These are phyloP conservation scores for Hermaeophaga mercurialis DNA, from an alignment of 2,888 invertebrate species.

Conservation along the genomic window DNA sequence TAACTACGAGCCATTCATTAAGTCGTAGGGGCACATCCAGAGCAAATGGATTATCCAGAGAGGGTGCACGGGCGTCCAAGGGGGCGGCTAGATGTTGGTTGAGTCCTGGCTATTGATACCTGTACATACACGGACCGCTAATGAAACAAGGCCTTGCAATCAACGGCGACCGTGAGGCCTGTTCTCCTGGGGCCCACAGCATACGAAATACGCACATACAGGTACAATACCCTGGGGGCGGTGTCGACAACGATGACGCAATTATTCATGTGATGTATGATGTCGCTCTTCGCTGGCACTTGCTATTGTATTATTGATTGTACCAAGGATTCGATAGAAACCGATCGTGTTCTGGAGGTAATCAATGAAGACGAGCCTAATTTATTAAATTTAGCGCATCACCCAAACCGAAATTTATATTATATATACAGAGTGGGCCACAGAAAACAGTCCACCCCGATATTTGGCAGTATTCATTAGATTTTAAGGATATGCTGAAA, in stretches of 20 bases:
- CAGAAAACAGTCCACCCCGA: too few species aligned
- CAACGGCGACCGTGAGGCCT: conserved; percentile 39
- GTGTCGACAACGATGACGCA: conserved; percentile 33
- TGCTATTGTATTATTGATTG: conserved; percentile 30
- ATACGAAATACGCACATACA: conserved; percentile 41
- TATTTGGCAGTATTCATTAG: too few species aligned
- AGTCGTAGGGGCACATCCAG: too few species aligned
- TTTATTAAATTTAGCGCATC: neutral
- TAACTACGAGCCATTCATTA: conserved; percentile 13
- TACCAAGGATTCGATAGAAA: conserved; percentile 10
- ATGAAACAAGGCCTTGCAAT: conserved; percentile 58
- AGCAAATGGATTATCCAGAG: conserved; percentile 2
- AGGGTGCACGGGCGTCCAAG: neutral
- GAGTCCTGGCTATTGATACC: conserved; percentile 33
- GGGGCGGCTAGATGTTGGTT: conserved; percentile 13
- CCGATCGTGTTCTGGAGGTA: conserved; percentile 8
- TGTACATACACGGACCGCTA: conserved; percentile 43
- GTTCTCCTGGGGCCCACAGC: conserved; percentile 38
- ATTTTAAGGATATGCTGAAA: too few species aligned
- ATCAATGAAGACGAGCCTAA: neutral
- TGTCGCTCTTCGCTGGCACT: conserved; percentile 26
- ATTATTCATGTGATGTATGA: conserved; percentile 41
- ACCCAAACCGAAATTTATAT: too few species aligned
- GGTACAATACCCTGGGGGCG: conserved; percentile 41
- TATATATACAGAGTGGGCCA: too few species aligned